phyloP scores from a whole-genome alignment of 2,113 vertebrate genomes.

The Serilophus lunatus region DNA sequence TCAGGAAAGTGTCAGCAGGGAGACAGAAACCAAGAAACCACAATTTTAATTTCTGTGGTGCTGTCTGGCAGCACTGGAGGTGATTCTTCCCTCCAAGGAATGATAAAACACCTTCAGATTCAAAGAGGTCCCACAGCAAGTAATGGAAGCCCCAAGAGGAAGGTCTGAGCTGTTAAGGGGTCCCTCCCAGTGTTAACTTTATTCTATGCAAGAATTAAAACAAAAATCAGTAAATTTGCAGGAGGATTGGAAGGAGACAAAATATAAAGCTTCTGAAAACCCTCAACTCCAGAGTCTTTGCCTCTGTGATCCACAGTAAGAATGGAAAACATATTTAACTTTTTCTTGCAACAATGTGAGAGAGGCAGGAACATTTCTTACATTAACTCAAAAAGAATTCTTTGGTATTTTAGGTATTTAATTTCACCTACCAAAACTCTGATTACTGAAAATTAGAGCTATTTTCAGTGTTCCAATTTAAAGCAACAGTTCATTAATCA shows the following conservation, averaged over 20 bases:
- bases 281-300: not conserved
- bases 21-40: not conserved
- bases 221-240: not conserved
- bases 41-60: not conserved
- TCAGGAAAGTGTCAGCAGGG: not conserved
- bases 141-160: not conserved
- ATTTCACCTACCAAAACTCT: not conserved
- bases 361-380: not conserved
- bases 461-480: conserved; percentile 14
- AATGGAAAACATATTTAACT: not conserved
- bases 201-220: no score
- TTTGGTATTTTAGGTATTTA: not conserved
- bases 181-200: no score
- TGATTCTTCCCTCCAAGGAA: not conserved
- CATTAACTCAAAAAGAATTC: not conserved
- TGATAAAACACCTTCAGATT: not conserved
- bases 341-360: not conserved
- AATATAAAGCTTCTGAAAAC: not conserved
- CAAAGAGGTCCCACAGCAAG: not conserved
- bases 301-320: not conserved
- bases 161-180: not conserved
- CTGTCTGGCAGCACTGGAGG: not conserved
- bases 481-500: conserved; percentile 31
- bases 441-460: not conserved
- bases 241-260: not conserved